phyloP scores from a whole-genome alignment of 2,113 vertebrate species.

The Brevimyrus niger region DNA sequence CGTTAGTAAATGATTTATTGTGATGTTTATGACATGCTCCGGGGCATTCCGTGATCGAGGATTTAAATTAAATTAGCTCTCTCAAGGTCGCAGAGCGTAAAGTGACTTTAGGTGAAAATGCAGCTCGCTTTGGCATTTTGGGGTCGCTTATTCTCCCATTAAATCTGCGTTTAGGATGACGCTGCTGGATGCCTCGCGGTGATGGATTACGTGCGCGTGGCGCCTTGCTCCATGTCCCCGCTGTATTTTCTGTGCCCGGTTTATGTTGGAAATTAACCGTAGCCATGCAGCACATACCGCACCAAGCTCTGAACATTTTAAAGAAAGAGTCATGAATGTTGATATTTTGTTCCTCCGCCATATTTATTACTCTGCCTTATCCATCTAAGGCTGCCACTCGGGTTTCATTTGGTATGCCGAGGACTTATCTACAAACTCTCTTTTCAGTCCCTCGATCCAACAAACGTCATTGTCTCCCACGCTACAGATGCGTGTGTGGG shows the following conservation, averaged over 20 bases:
- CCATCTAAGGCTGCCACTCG: background rate
- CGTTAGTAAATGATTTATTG: background rate
- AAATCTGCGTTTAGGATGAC: background rate
- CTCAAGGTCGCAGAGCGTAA: slow-evolving; percentile 10
- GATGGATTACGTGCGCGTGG: background rate
- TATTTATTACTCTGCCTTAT: background rate
- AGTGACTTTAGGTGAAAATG: background rate
- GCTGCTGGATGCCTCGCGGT: background rate
- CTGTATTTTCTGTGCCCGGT: background rate
- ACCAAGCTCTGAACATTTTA: background rate
- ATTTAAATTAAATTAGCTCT: background rate
- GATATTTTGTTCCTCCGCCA: background rate
- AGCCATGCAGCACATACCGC: background rate
- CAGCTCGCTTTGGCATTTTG: background rate
- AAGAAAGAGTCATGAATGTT: background rate
- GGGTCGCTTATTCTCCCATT: background rate
- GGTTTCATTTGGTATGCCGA: background rate
- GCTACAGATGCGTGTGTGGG: background rate
- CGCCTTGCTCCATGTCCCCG: background rate
- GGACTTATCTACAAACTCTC: background rate
- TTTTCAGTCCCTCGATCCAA: background rate
- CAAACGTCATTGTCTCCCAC: background rate
- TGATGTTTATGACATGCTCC: background rate
- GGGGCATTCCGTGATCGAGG: background rate
- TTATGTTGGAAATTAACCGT: background rate